Evolutionary conservation across 2,888 invertebrate genomes (phyloP).

Genomic region (Toxonevra muliebris): DNA sequence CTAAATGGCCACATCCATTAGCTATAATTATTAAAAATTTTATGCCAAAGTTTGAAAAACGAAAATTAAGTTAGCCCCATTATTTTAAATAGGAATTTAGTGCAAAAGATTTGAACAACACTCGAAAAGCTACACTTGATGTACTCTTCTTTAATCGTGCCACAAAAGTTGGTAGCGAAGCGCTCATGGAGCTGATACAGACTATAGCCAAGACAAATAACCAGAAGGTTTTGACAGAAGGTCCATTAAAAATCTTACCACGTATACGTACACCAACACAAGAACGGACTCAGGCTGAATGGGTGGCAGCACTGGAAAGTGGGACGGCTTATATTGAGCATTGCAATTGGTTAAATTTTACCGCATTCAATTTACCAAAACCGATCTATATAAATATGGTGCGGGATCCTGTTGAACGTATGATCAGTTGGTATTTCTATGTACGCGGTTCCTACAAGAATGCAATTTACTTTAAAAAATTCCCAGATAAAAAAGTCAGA

Average conservation of each 20-base stretch:
- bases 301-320: constrained; percentile 74
- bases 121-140: constrained; percentile 74
- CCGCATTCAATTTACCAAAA: constrained; percentile 79
- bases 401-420: constrained; percentile 86
- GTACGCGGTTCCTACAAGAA: constrained; percentile 67
- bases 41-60: too few species aligned
- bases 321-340: constrained; percentile 87
- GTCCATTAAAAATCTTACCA: constrained; percentile 12
- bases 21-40: too few species aligned
- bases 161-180: constrained; percentile 77
- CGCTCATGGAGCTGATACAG: constrained; percentile 81
- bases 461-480: constrained; percentile 78
- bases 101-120: constrained; percentile 78
- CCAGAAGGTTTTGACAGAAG: constrained; percentile 54
- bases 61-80: too few species aligned
- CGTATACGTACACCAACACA: constrained; percentile 35
- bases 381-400: constrained; percentile 86
- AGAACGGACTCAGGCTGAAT: constrained; percentile 41
- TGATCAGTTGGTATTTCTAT: constrained; percentile 92
- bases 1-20: too few species aligned
- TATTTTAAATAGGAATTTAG: constrained; percentile 61
- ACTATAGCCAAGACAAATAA: constrained; percentile 58
- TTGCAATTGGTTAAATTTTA: constrained; percentile 83
- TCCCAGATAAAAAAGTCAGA: constrained; percentile 71
- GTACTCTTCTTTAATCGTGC: constrained; percentile 69